Evolutionary conservation across 1,140 invertebrate species (phyloP).

Genomic region (Drosophila takahashii): DNA sequence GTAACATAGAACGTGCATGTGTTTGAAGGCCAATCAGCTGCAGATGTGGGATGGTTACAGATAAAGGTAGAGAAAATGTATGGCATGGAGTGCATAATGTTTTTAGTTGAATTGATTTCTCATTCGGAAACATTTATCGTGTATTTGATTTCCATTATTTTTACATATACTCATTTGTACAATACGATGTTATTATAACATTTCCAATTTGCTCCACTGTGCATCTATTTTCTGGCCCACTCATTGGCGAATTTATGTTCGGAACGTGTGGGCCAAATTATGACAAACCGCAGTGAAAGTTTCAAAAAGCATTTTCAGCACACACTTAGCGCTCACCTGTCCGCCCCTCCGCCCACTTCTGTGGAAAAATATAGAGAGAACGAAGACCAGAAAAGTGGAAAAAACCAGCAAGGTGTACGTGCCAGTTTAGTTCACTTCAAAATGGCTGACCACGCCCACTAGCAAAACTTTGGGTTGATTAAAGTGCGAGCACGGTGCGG

Average conservation of each 20-base stretch:
- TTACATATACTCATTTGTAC: too few relatives aligned
- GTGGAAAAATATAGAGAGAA: neutral
- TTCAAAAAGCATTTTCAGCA: constrained; percentile 71
- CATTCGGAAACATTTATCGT: too few relatives aligned
- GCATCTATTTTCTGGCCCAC: constrained; percentile 17
- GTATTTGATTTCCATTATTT: too few relatives aligned
- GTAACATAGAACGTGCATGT: neutral
- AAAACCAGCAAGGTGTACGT: constrained; percentile 27
- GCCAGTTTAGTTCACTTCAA: constrained; percentile 34
- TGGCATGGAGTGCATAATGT: neutral
- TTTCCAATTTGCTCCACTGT: constrained; percentile 17
- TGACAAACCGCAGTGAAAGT: constrained; percentile 73
- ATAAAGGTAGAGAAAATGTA: neutral
- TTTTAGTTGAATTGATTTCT: too few relatives aligned
- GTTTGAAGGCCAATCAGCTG: constrained; percentile 13
- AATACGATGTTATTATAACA: neutral
- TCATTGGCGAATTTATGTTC: constrained; percentile 62
- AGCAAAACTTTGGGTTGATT: constrained; percentile 38
- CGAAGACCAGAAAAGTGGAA: constrained; percentile 4
- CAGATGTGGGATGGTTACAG: neutral
- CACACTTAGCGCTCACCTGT: constrained; percentile 45
- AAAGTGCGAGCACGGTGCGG: constrained; percentile 37
- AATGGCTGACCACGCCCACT: constrained; percentile 43
- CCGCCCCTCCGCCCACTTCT: constrained; percentile 14
- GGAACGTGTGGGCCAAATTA: constrained; percentile 71